These are phyloP conservation scores for Eilema caniola DNA, from an alignment of 2,888 invertebrate species.

Conservation along the genomic window DNA sequence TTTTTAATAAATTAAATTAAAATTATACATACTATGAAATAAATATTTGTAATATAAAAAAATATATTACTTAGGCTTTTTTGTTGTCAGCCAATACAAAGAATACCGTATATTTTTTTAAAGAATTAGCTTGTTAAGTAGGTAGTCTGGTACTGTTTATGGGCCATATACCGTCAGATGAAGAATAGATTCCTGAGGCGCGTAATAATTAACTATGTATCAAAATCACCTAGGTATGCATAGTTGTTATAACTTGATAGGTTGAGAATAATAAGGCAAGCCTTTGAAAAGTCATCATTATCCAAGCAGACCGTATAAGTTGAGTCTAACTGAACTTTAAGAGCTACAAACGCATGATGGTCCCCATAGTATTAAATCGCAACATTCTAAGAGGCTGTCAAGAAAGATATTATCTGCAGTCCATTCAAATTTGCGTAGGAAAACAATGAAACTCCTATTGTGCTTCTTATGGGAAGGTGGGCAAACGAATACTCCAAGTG, in stretches of 20 bases:
- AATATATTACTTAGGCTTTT: too few species aligned
- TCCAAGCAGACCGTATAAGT: neutral
- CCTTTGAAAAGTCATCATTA: neutral
- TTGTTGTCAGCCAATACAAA: too few species aligned
- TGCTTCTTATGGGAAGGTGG: conserved; percentile 66
- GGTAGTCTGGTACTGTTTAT: too few species aligned
- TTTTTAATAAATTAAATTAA: neutral
- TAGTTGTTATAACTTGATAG: neutral
- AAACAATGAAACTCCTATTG: conserved; percentile 74
- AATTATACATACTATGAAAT: neutral
- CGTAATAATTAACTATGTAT: neutral
- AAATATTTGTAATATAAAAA: neutral
- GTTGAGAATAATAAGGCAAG: too few species aligned
- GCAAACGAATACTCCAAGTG: conserved; percentile 65
- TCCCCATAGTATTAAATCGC: conserved; percentile 46
- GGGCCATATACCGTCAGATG: neutral
- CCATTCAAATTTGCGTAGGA: conserved; percentile 68
- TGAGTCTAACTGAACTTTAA: conserved; percentile 28
- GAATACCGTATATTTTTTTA: too few species aligned
- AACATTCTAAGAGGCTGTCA: conserved; percentile 56
- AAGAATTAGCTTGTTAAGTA: too few species aligned
- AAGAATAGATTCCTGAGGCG: neutral
- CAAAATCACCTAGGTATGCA: neutral
- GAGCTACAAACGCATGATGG: conserved; percentile 24
- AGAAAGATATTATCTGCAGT: conserved; percentile 71